Percentiles rank a stretch among this genome's conserved stretches.
Conservation (phyloP, 2,797 vertebrate genomes). For the Toxotes lorentzi region DNA sequence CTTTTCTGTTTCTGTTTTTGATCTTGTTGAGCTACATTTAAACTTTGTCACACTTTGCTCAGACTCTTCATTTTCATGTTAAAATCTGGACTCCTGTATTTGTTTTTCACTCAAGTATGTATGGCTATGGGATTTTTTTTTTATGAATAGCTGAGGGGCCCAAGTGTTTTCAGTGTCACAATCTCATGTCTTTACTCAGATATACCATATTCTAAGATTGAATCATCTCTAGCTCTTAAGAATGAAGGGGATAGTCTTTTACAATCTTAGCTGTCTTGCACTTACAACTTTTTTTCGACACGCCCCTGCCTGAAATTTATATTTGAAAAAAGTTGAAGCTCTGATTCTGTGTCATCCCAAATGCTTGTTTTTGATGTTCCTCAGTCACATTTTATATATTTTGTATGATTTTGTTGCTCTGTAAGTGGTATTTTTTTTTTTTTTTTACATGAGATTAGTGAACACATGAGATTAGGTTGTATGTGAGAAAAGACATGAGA, state of each 20-base stretch:
- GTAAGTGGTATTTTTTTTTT: slow-evolving; percentile 54
- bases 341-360: slow-evolving; percentile 62
- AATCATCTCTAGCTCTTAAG: slow-evolving; percentile 31
- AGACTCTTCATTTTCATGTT: slow-evolving; percentile 47
- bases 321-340: slow-evolving; percentile 64
- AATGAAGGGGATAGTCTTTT: slow-evolving; percentile 28
- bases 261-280: slow-evolving; percentile 63
- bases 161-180: slow-evolving; percentile 50
- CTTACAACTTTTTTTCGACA: slow-evolving; percentile 56
- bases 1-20: slow-evolving; percentile 38
- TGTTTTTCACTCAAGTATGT: slow-evolving; percentile 18
- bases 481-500: slow-evolving; percentile 66
- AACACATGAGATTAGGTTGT: slow-evolving; percentile 70
- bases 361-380: slow-evolving; percentile 52
- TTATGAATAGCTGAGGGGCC: slow-evolving; percentile 40
- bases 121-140: slow-evolving; percentile 52
- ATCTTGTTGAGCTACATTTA: slow-evolving; percentile 39
- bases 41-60: slow-evolving; percentile 30
- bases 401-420: slow-evolving; percentile 69
- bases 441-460: slow-evolving; percentile 69
- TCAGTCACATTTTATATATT: slow-evolving; percentile 73
- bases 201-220: slow-evolving; percentile 38
- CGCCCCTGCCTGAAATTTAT: slow-evolving; percentile 47
- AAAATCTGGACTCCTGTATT: slow-evolving; percentile 43
- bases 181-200: slow-evolving; percentile 72